phyloP scores from a whole-genome alignment of 2,888 invertebrate genomes.

The Hofmannophila pseudospretella region DNA sequence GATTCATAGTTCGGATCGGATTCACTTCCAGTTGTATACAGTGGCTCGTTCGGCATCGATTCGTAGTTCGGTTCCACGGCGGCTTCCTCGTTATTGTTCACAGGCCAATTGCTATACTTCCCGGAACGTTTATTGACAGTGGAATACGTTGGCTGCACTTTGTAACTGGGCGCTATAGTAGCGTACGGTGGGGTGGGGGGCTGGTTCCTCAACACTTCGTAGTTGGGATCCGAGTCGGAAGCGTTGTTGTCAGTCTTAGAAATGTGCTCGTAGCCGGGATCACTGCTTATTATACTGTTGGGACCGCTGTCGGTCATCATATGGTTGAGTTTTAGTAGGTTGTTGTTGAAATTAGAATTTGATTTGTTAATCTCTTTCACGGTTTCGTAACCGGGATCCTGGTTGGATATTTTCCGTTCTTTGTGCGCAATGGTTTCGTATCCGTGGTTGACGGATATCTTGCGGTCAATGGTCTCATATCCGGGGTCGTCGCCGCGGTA shows the following conservation, averaged over 20 bases:
- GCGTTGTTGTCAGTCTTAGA: slow-evolving; percentile 64
- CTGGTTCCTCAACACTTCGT: slow-evolving; percentile 84
- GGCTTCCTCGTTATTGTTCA: slow-evolving; percentile 69
- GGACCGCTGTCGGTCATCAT: slow-evolving; percentile 71
- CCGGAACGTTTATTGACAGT: slow-evolving; percentile 76
- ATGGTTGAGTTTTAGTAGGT: slow-evolving; percentile 50
- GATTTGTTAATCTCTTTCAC: slow-evolving; percentile 61
- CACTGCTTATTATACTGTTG: slow-evolving; percentile 79
- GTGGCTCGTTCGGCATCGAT: slow-evolving; percentile 81
- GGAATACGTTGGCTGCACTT: slow-evolving; percentile 72
- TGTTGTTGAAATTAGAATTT: slow-evolving; percentile 47
- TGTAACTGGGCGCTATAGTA: slow-evolving; percentile 63
- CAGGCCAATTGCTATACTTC: slow-evolving; percentile 74
- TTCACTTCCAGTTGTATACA: slow-evolving; percentile 84
- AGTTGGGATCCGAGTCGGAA: slow-evolving; percentile 86
- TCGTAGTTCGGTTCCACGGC: slow-evolving; percentile 86
- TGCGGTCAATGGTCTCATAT: slow-evolving; percentile 70
- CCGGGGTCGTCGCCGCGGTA: slow-evolving; percentile 69
- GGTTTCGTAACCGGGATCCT: slow-evolving; percentile 82
- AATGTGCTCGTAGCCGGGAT: slow-evolving; percentile 86
- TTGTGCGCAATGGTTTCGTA: slow-evolving; percentile 78
- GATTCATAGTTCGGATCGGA: slow-evolving; percentile 85
- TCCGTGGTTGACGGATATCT: slow-evolving; percentile 71
- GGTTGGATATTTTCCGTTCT: slow-evolving; percentile 58
- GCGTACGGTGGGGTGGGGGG: slow-evolving; percentile 70